A percentile compares a stretch with the other conserved stretches of the same genome.
Conservation (phyloP, 2,797 vertebrate genomes). For the Stomatorhinus walkeri region DNA sequence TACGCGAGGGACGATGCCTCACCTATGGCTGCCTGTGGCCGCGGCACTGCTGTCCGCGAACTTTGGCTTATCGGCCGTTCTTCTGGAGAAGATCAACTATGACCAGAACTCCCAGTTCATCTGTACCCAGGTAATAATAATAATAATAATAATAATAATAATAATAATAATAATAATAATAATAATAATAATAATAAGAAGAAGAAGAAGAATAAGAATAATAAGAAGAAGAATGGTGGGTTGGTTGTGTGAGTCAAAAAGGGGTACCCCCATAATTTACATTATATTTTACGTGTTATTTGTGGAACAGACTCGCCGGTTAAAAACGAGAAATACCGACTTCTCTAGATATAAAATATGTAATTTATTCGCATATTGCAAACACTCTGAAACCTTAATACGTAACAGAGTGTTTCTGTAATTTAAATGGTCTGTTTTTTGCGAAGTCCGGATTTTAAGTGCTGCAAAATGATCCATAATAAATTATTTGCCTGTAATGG, state of each 20-base stretch:
- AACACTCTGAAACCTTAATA: background rate
- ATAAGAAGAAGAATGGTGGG: background rate
- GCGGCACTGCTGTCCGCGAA: background rate
- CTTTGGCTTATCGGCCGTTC: background rate
- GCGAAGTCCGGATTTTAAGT: background rate
- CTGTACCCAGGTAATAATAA: slow-evolving; percentile 2
- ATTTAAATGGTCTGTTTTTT: background rate
- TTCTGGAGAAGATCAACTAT: slow-evolving; percentile 15
- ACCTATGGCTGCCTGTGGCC: background rate
- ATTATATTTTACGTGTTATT: background rate
- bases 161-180: too few species aligned
- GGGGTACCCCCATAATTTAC: background rate
- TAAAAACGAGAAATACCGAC: background rate
- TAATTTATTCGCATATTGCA: background rate
- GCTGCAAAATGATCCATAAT: background rate
- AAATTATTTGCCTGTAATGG: background rate
- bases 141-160: background rate
- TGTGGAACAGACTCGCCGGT: background rate
- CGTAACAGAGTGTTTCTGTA: background rate
- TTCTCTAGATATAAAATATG: background rate
- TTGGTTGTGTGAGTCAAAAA: too few species aligned
- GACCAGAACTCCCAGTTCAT: background rate
- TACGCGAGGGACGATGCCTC: background rate
- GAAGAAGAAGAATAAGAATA: background rate
- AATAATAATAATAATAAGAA: background rate